Base-by-base conservation (phyloP, 2,888 invertebrate genomes). In the Notodonta dromedarius region DNA sequence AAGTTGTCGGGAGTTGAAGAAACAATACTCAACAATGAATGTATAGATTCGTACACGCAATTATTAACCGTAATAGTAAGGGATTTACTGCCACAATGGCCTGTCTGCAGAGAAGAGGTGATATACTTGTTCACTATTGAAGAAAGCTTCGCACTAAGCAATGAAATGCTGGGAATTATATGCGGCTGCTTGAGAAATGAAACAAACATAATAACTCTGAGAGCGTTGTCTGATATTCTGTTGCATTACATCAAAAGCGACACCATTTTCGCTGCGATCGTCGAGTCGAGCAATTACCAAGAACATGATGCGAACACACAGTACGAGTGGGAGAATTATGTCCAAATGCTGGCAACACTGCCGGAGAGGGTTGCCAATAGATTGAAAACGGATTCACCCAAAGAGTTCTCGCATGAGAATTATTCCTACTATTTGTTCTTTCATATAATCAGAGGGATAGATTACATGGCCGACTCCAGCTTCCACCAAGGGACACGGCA, bases 311-410 rank as follows among this genome's bases (percentile, higher is more conserved):
- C 63, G 14, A 65, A 70, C 51, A 68, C 74, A 0, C 78, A 79
- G 50, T 66, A 70, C 0, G 85, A 90, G 4, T 95, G 95, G 93
- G 91, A 94, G 63, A 90, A 89, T 46, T 94, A 94, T 32, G 90
- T 96, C 0, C 96, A 96, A 77, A 74, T 95, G 56, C 74, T 97
- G 58, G 87, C 95, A 8, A 96, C 96, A 2, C 74, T 97, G 58
- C 97, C 97, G 0, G 95, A 93, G 74, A 90, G 96, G 69, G 88
- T 97, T 52, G 96, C 97, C 9, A 98, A 98, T 79, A 94, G 93
- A 72, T 73, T 95, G 40, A 87, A 95, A 65, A 89, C 88, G 1
- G 88, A 94, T 42, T 89, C 95, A 6, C 94, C 95, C 0, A 90
- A 93, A 63, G 89, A 94, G 16, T 97, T 96, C 78, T 86, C 94